Evolutionary conservation across 1,140 invertebrate genomes (phyloP), one percentile per base, ranked within the genome.

Genomic region (Homalodisca vitripennis): DNA sequence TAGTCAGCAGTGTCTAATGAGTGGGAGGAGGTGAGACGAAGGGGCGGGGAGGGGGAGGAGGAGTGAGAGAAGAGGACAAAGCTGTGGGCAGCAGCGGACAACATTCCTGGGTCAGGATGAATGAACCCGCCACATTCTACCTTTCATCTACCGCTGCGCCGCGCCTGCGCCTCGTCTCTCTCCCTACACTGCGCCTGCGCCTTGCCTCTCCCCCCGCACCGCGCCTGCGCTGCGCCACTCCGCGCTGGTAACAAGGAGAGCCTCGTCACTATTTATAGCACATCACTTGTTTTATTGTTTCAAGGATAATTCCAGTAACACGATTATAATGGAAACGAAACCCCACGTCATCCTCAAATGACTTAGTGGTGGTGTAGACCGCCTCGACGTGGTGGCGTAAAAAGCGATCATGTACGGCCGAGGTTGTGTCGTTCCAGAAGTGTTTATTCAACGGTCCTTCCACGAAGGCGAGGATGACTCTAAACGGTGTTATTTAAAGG

Each of bases 181-280:
- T 3, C 67, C 17, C 68, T 63, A 31, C 20, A 31, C 32, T 26
- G 14, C 57, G 30, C 57, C 27, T 47, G 20, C 48, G n/a, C 57
- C 31, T 2, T 3, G n/a, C 20, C 68, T 13, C 68, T 65, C 68
- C 41, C n/a, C n/a, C 51, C 20, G 24, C 57, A 46, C 60, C 57
- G 27, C 68, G 27, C 22, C 30, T 60, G 30, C 68, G 6, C 68
- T 53, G 57, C 34, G 6, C 31, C 41, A n/a, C n/a, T n/a, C n/a
- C n/a, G n/a, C 41, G 13, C 31, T 22, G 22, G 17, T 27, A 26
- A 27, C 31, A 31, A 10, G 17, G n/a, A 55, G 22, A n/a, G 22
- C 30, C 22, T 29, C 41, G 20, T n/a, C 29, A n/a, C 55, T 31
- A 22, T 68, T n/a, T 41, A 31, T 66, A 34, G 57, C 57, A 26